These are phyloP conservation scores for Zaprionus kolodkinae DNA, from an alignment of 1,140 invertebrate genomes.

Conservation along the genomic window DNA sequence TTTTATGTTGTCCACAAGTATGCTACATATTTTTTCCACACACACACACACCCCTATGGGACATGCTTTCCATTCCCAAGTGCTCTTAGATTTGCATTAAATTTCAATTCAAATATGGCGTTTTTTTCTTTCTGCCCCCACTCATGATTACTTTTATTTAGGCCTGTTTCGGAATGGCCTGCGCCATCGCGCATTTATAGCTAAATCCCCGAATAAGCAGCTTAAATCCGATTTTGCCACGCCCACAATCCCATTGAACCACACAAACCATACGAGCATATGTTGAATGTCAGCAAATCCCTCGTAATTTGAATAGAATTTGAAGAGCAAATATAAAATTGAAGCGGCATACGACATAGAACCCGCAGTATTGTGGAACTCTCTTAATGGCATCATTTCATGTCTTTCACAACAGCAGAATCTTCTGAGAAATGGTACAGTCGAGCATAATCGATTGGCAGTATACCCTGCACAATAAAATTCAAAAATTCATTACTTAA, in stretches of 20 bases:
- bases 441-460: background rate
- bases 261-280: conserved; percentile 49
- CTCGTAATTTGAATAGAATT: conserved; percentile 81
- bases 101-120: conserved; percentile 70
- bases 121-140: no score
- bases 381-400: conserved; percentile 60
- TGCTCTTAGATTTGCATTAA: conserved; percentile 71
- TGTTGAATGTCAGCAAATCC: conserved; percentile 77
- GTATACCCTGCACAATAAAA: background rate
- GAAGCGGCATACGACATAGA: conserved; percentile 34
- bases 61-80: background rate
- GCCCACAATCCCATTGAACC: conserved; percentile 9
- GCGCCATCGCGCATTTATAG: conserved; percentile 65
- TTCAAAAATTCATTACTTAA: no score
- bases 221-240: conserved; percentile 62
- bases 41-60: background rate
- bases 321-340: conserved; percentile 75
- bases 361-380: conserved; percentile 48
- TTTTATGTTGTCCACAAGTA: conserved; percentile 37
- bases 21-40: conserved; percentile 59
- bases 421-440: background rate
- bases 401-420: conserved; percentile 20
- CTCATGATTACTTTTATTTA: conserved; percentile 49
- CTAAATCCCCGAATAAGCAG: conserved; percentile 78
- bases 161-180: conserved; percentile 26